Evolutionary conservation across 2,888 invertebrate genomes (phyloP), one percentile per base, ranked within the genome.

Genomic region (Neelides folsomi): DNA sequence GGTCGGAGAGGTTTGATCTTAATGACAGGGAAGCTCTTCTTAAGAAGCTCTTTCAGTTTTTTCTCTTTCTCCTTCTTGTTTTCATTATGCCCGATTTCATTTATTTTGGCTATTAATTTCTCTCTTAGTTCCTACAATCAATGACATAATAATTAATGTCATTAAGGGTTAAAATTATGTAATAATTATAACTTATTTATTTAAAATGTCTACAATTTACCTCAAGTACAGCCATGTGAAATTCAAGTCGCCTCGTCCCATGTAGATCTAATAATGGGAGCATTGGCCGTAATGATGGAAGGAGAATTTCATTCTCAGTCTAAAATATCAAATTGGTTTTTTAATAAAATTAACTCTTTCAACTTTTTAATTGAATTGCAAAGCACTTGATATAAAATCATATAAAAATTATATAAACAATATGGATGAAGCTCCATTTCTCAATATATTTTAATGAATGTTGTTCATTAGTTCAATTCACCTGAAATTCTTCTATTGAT

Each of bases 401-500:
- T n/a, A n/a, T n/a, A n/a, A n/a, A n/a, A n/a, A n/a, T 19, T 3
- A 15, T n/a, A 49, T 34, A 48, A 20, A 16, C 10, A 13, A 10
- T 48, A 15, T 10, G 9, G n/a, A 9, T 41, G 16, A 38, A 38
- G 20, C 15, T 19, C 19, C 36, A 20, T n/a, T 20, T 3, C 3
- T 13, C 34, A 27, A 19, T 9, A 41, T 10, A 10, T 45, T 20
- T 42, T 38, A 15, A 41, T 41, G 41, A n/a, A n/a, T n/a, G n/a
- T n/a, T 44, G 15, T 7, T 43, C 8, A 43, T 43, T 5, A 18
- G 9, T n/a, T 16, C 16, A 43, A 50, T 49, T 64, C 69, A 81
- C 81, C 75, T 95, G 93, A 75, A 97, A 97, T 71, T 94, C 93
- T 76, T 94, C 93, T 59, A 97, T 97, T n/a, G 95, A 94, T 73